Evolutionary conservation across 2,797 vertebrate genomes (phyloP).

Genomic region (Coreius guichenoti): DNA sequence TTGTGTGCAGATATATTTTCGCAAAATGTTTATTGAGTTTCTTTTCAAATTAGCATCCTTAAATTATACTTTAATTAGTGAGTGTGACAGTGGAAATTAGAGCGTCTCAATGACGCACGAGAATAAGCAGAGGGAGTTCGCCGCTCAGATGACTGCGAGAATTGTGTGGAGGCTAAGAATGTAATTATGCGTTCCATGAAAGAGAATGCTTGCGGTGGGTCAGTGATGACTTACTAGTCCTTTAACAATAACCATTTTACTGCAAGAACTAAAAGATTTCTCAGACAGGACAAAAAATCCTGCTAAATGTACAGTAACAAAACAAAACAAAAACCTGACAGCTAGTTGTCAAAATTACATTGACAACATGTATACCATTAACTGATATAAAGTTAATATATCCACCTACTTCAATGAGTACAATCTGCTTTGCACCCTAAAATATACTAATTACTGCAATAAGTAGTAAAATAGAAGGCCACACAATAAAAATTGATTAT

Average conservation of each 20-base stretch:
- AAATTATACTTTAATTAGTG: conserved; percentile 37
- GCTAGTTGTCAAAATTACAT: not conserved
- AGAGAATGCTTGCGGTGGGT: conserved; percentile 47
- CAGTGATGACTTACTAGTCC: conserved; percentile 52
- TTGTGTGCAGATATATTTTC: conserved; percentile 8
- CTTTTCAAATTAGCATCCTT: conserved; percentile 38
- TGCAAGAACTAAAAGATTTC: conserved; percentile 4
- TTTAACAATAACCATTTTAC: conserved; percentile 26
- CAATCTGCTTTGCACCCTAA: not conserved
- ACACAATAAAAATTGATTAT: not conserved
- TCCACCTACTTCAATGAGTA: not conserved
- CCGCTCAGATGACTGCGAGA: conserved; percentile 49
- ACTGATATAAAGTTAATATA: not conserved
- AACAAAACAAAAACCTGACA: not conserved
- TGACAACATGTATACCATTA: not conserved
- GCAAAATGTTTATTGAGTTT: conserved; percentile 34
- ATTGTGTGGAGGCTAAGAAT: conserved; percentile 51
- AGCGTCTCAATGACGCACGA: conserved; percentile 7
- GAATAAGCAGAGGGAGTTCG: conserved; percentile 28
- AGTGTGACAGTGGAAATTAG: conserved; percentile 29
- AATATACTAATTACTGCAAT: not conserved
- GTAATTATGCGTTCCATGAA: conserved; percentile 57
- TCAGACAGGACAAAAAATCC: not conserved
- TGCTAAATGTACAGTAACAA: not conserved
- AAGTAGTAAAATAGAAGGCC: not conserved